Conservation (phyloP, 2,113 vertebrate species). For the Sinosuthora webbiana region DNA sequence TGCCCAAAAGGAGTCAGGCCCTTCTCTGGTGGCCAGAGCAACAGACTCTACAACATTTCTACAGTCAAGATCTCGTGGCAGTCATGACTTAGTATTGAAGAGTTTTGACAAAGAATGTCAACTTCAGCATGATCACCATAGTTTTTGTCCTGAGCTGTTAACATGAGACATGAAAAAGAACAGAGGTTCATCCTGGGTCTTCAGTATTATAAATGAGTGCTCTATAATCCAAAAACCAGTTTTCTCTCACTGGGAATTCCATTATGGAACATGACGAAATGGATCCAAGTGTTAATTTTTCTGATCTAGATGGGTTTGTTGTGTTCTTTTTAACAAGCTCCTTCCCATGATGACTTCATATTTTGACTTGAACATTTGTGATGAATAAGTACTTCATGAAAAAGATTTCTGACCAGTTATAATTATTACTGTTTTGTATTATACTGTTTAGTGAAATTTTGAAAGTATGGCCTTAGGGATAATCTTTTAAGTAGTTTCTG, state of each 20-base stretch:
- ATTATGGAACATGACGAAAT: neutral
- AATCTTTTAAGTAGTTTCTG: constrained; percentile 36
- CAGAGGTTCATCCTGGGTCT: neutral
- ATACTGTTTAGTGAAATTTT: constrained; percentile 29
- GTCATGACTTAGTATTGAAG: neutral
- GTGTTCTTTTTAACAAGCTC: neutral
- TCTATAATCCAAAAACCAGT: neutral
- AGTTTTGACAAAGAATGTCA: neutral
- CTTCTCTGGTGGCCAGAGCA: neutral
- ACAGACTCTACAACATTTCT: neutral
- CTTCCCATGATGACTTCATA: neutral
- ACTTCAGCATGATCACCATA: neutral
- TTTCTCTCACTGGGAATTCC: neutral
- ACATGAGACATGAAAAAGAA: neutral
- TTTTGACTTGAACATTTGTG: neutral
- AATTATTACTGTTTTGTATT: constrained; percentile 51
- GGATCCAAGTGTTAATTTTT: neutral
- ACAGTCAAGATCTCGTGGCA: neutral
- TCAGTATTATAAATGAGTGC: neutral
- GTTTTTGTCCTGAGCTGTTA: neutral
- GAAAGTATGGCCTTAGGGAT: constrained; percentile 6
- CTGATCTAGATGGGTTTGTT: neutral
- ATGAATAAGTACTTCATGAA: neutral
- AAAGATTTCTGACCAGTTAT: neutral
- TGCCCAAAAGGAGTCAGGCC: neutral